Conservation (phyloP, 2,888 invertebrate genomes). For the Drepanosiphum platanoidis region DNA sequence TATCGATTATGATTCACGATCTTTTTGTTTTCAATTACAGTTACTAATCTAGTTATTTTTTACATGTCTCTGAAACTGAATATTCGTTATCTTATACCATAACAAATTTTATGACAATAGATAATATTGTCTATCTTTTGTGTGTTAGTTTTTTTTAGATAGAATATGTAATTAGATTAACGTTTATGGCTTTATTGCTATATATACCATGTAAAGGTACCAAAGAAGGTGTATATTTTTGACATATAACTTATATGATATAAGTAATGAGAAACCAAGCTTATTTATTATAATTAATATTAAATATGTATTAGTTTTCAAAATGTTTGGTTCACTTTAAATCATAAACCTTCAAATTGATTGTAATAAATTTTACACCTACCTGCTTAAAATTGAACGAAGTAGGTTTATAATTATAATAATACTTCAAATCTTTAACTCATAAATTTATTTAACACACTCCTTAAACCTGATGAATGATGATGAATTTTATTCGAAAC, state of each 20-base stretch:
- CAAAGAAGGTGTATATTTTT: neutral
- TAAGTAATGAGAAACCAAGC: too few species aligned
- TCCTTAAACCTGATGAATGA: too few species aligned
- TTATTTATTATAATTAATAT: too few species aligned
- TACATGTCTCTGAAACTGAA: neutral
- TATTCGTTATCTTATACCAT: neutral
- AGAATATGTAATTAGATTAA: neutral
- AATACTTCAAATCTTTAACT: too few species aligned
- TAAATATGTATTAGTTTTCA: neutral
- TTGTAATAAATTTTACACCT: neutral
- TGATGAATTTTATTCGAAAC: too few species aligned
- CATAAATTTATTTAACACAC: too few species aligned
- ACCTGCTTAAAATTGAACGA: neutral
- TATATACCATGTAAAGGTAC: neutral
- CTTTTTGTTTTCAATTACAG: neutral
- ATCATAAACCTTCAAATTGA: neutral
- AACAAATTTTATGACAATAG: neutral
- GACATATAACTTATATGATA: too few species aligned
- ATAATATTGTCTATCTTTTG: slow-evolving; percentile 13
- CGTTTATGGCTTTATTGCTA: neutral
- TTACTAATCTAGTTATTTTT: neutral
- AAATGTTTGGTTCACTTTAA: neutral
- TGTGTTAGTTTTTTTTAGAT: slow-evolving; percentile 2
- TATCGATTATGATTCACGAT: neutral
- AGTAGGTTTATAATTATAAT: too few species aligned